These are phyloP conservation scores for Gymnodraco acuticeps DNA, from an alignment of 2,797 vertebrate genomes.

Conservation along the genomic window DNA sequence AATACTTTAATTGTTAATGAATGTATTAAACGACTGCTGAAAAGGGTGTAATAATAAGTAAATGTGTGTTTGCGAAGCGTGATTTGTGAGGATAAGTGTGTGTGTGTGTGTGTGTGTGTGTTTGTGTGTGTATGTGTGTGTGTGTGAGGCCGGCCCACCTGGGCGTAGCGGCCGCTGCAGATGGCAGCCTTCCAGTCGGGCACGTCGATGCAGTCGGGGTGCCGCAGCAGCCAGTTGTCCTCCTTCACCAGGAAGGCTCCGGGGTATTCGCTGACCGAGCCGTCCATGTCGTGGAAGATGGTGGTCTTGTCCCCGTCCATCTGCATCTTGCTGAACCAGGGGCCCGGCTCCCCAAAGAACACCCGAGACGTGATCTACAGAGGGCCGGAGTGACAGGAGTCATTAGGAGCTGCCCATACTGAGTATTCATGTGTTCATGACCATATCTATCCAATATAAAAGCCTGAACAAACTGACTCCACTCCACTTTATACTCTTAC, in stretches of 20 bases:
- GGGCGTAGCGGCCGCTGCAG: constrained; percentile 94
- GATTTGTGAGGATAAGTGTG: neutral
- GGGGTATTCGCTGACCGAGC: constrained; percentile 94
- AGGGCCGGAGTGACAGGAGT: neutral
- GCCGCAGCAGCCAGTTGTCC: constrained; percentile 96
- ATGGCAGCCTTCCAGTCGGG: constrained; percentile 96
- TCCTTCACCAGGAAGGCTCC: constrained; percentile 96
- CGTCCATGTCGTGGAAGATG: constrained; percentile 94
- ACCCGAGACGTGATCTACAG: constrained; percentile 93
- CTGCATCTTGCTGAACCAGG: constrained; percentile 95
- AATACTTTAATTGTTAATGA: neutral
- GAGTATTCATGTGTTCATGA: neutral
- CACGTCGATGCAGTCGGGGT: constrained; percentile 94
- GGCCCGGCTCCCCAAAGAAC: constrained; percentile 96
- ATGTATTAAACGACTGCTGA: neutral
- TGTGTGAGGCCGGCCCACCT: constrained; percentile 82
- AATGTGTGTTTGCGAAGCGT: neutral
- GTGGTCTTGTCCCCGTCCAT: constrained; percentile 98
- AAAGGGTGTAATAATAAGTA: neutral
- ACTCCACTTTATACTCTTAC: neutral
- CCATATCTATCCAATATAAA: no score
- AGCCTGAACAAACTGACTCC: neutral
- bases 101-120: no score
- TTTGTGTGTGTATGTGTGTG: no score
- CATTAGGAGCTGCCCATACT: neutral